Percentiles rank a stretch among this genome's conserved stretches.
phyloP scores from a whole-genome alignment of 2,797 vertebrate species.

The Odontamblyopus lacepedii region DNA sequence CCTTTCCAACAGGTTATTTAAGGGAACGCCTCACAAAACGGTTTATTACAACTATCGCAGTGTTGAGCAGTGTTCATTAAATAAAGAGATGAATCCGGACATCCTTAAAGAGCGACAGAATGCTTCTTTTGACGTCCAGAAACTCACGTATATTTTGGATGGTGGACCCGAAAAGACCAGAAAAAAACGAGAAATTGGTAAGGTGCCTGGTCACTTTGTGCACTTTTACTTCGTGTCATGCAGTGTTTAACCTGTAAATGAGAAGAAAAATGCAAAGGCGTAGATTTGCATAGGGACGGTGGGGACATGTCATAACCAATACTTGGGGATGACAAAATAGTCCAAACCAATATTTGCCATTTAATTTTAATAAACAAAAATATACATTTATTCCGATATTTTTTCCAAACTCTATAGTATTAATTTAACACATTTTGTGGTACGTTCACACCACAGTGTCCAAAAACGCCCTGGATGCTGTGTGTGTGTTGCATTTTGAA shows the following conservation, averaged over 20 bases:
- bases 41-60: neutral
- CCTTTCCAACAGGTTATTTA: neutral
- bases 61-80: neutral
- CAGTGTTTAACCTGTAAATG: neutral
- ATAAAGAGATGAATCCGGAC: conserved; percentile 85
- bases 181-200: conserved; percentile 91
- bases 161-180: conserved; percentile 84
- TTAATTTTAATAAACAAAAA: too few relatives aligned
- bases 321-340: too few relatives aligned
- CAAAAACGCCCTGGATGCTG: too few relatives aligned
- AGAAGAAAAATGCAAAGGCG: too few relatives aligned
- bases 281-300: too few relatives aligned
- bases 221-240: neutral
- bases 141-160: conserved; percentile 86
- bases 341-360: too few relatives aligned
- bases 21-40: neutral
- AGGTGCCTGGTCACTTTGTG: conserved; percentile 44
- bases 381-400: too few relatives aligned
- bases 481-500: too few relatives aligned
- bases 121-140: conserved; percentile 85
- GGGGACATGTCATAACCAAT: too few relatives aligned
- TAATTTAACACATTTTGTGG: too few relatives aligned
- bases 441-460: too few relatives aligned
- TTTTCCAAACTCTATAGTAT: too few relatives aligned
- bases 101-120: conserved; percentile 83